These are phyloP conservation scores for Dipodomys stephensi DNA, from an alignment of 2,113 vertebrate species.

Conservation along the genomic window DNA sequence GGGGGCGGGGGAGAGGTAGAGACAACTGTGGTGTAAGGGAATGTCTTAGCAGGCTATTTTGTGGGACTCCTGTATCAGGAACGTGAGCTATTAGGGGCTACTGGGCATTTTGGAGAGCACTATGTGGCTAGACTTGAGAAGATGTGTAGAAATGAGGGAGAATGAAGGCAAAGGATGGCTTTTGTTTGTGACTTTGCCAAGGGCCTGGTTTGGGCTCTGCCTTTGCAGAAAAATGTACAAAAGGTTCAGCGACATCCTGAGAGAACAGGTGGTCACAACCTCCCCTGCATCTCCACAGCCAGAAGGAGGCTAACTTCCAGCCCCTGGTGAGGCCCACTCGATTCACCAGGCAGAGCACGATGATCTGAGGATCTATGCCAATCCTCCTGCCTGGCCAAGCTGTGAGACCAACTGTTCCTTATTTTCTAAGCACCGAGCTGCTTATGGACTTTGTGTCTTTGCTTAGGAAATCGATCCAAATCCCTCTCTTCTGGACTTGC, in stretches of 20 bases:
- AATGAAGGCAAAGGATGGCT: background rate
- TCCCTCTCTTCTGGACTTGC: conserved; percentile 12
- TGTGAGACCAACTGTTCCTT: conserved; percentile 76
- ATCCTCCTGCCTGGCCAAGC: conserved; percentile 38
- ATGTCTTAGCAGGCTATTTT: background rate
- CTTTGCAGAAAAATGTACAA: conserved; percentile 47
- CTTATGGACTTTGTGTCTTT: conserved; percentile 53
- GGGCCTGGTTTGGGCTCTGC: background rate
- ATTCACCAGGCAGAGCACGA: conserved; percentile 25
- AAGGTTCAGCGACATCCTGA: conserved; percentile 36
- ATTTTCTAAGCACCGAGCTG: conserved; percentile 52
- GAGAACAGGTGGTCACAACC: conserved; percentile 67
- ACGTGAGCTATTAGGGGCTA: background rate
- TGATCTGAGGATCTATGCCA: conserved; percentile 47
- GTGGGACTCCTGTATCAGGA: too few relatives aligned
- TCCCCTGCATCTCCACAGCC: conserved; percentile 37
- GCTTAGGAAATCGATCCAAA: conserved; percentile 46
- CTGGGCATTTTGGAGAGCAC: background rate
- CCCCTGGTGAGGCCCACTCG: background rate
- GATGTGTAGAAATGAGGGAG: background rate
- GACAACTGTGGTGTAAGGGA: too few relatives aligned
- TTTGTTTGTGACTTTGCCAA: background rate
- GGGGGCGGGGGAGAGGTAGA: background rate
- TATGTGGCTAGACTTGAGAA: background rate
- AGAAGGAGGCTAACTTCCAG: conserved; percentile 58